Percentiles rank a stretch among this genome's conserved stretches.
Evolutionary conservation across 2,797 vertebrate species (phyloP).

Genomic region (Apogon talboti): DNA sequence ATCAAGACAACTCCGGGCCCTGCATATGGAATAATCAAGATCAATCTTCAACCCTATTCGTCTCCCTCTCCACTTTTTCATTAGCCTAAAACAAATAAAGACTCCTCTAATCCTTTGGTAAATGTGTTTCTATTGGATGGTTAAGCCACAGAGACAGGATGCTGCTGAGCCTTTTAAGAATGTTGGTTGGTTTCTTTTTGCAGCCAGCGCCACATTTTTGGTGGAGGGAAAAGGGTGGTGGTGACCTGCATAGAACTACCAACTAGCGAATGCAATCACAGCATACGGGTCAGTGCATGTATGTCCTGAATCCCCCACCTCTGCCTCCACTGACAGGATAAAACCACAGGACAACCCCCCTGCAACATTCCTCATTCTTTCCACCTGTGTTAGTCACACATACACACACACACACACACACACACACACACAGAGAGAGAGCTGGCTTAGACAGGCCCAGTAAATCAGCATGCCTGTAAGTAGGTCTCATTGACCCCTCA

Average conservation of each 20-base stretch:
- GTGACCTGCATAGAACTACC: constrained; percentile 56
- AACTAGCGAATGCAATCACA: constrained; percentile 58
- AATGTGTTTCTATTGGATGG: constrained; percentile 77
- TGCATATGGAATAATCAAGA: constrained; percentile 79
- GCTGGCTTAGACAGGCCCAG: constrained; percentile 62
- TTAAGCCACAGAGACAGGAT: constrained; percentile 63
- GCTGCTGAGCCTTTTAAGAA: constrained; percentile 44
- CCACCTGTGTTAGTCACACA: constrained; percentile 54
- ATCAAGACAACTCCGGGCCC: constrained; percentile 60
- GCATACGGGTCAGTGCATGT: constrained; percentile 50
- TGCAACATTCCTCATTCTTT: constrained; percentile 50
- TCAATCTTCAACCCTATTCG: constrained; percentile 72
- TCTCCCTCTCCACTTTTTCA: constrained; percentile 77
- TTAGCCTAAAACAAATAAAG: constrained; percentile 80
- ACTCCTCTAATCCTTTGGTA: constrained; percentile 73
- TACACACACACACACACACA: constrained; percentile 32
- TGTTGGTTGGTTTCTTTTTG: constrained; percentile 46
- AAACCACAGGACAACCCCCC: constrained; percentile 41
- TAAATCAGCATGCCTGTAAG: constrained; percentile 82
- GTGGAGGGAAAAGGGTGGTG: constrained; percentile 34
- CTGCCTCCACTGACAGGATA: constrained; percentile 49
- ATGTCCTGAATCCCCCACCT: constrained; percentile 50
- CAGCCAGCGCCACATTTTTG: constrained; percentile 30
- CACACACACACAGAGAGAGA: constrained; percentile 36
- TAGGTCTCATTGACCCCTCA: constrained; percentile 77